phyloP scores from a whole-genome alignment of 2,888 invertebrate genomes.

The Athalia circularis region DNA sequence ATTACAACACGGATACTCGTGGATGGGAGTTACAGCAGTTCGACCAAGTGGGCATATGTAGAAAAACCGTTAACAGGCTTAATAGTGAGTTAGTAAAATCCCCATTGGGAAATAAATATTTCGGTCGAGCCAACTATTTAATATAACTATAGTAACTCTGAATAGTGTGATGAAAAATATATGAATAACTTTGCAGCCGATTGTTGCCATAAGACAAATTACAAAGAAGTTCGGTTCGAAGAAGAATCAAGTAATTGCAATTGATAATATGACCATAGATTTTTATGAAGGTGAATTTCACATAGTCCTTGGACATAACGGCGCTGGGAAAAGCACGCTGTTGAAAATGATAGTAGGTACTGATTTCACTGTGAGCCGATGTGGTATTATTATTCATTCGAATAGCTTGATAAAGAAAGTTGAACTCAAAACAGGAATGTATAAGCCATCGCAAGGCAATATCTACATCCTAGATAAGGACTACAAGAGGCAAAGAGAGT shows the following conservation, averaged over 20 bases:
- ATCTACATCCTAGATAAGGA: slow-evolving; percentile 53
- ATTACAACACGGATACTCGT: not conserved
- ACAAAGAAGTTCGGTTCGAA: slow-evolving; percentile 52
- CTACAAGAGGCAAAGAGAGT: slow-evolving; percentile 41
- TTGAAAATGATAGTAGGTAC: slow-evolving; percentile 56
- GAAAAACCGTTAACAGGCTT: slow-evolving; percentile 44
- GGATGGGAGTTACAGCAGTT: not conserved
- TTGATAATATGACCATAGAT: slow-evolving; percentile 55
- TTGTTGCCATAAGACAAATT: slow-evolving; percentile 51
- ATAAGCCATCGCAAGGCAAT: slow-evolving; percentile 52
- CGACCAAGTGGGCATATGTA: slow-evolving; percentile 56
- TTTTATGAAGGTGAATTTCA: slow-evolving; percentile 56
- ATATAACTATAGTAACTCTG: not conserved
- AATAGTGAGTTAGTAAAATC: slow-evolving; percentile 9
- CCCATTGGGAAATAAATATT: not conserved
- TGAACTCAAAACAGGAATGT: slow-evolving; percentile 50
- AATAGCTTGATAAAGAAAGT: not conserved
- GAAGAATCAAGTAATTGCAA: slow-evolving; percentile 46
- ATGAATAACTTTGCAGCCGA: slow-evolving; percentile 47
- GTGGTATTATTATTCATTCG: not conserved
- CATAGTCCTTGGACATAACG: slow-evolving; percentile 56
- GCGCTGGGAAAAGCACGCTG: slow-evolving; percentile 56
- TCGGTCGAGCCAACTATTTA: not conserved
- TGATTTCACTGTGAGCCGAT: not conserved
- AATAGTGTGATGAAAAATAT: not conserved